These are phyloP conservation scores for Ptychodera flava DNA, from an alignment of 35 echinoderm and acorn worm species.

Conservation along the genomic window DNA sequence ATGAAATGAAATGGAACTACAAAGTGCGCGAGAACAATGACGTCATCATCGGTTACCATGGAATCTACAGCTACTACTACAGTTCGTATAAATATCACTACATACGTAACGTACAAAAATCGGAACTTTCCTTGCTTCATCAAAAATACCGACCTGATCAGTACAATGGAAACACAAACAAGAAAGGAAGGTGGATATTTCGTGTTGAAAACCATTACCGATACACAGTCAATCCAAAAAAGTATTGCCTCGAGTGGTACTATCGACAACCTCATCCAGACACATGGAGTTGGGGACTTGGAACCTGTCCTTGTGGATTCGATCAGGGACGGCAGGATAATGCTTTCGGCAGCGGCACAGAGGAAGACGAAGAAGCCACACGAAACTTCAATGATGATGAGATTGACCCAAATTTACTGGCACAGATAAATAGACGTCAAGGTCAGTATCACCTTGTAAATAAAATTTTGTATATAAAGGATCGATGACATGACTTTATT, in stretches of 20 bases:
- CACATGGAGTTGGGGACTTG: constrained; percentile 10
- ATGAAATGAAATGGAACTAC: constrained; percentile 16
- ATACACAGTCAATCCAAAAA: constrained; percentile 16
- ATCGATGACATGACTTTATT: too few relatives aligned
- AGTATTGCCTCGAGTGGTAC: constrained; percentile 3
- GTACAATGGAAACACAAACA: constrained; percentile 2
- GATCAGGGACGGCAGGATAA: not conserved
- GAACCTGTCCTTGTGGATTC: not conserved
- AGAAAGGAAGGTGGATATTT: constrained; percentile 13
- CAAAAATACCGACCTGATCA: constrained; percentile 24
- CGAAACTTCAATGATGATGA: not conserved
- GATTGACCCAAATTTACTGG: not conserved
- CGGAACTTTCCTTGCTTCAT: not conserved
- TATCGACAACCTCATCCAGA: too few relatives aligned
- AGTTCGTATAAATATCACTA: too few relatives aligned
- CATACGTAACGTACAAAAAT: not conserved
- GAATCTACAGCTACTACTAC: not conserved
- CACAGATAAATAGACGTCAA: not conserved
- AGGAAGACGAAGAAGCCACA: not conserved
- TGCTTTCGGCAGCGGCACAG: not conserved
- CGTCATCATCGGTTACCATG: constrained; percentile 5
- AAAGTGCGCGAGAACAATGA: not conserved
- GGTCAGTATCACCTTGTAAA: too few relatives aligned
- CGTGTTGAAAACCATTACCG: not conserved
- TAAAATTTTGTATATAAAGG: too few relatives aligned